These are phyloP conservation scores for Staurois parvus DNA, from an alignment of 2,797 vertebrate genomes.

Conservation along the genomic window DNA sequence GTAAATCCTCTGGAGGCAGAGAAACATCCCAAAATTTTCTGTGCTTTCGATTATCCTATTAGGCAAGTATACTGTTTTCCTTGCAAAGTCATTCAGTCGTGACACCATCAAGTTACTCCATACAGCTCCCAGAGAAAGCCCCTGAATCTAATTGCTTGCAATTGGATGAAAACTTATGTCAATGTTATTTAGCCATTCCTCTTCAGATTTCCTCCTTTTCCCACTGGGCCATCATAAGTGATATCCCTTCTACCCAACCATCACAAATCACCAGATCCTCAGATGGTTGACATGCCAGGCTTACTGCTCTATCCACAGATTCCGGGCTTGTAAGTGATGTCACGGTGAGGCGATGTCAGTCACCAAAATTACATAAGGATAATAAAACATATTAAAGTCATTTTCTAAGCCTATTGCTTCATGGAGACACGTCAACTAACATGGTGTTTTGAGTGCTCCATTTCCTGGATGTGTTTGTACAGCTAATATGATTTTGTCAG, in stretches of 20 bases:
- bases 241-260: constrained; percentile 14
- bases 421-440: constrained; percentile 12
- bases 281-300: constrained; percentile 8
- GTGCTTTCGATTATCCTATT: neutral
- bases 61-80: neutral
- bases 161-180: constrained; percentile 1
- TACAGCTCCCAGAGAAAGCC: neutral
- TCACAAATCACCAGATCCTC: neutral
- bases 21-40: neutral
- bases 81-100: neutral
- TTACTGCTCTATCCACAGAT: neutral
- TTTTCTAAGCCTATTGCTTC: constrained; percentile 21
- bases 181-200: neutral
- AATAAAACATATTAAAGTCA: constrained; percentile 34
- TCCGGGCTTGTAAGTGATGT: constrained; percentile 5
- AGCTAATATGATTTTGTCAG: constrained; percentile 11
- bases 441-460: constrained; percentile 2
- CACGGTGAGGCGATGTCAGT: constrained; percentile 14
- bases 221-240: constrained; percentile 21
- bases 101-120: neutral
- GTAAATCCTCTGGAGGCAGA: neutral
- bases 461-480: constrained; percentile 8
- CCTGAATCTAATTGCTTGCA: neutral
- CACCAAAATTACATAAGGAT: constrained; percentile 24
- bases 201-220: neutral